Percentiles rank a stretch among this genome's conserved stretches.
phyloP scores from a whole-genome alignment of 2,113 vertebrate species.

The Microtus richardsoni region DNA sequence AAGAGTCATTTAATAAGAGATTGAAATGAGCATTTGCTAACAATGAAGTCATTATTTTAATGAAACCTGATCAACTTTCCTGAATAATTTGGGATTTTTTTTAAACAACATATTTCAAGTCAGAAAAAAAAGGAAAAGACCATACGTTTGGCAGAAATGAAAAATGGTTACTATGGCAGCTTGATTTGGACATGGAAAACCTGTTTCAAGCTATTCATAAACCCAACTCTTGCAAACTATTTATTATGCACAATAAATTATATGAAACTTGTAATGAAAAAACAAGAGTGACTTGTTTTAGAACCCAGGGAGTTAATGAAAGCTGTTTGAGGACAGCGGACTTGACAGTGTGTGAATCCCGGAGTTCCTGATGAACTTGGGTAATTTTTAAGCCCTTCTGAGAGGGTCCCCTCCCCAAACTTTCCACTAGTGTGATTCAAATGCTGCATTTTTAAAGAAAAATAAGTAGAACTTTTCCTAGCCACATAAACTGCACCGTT shows the following conservation, averaged over 20 bases:
- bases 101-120: slow-evolving; percentile 83
- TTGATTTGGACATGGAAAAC: slow-evolving; percentile 85
- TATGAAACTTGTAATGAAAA: slow-evolving; percentile 83
- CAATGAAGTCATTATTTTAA: slow-evolving; percentile 88
- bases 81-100: slow-evolving; percentile 85
- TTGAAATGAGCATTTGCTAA: slow-evolving; percentile 84
- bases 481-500: slow-evolving; percentile 83
- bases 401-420: slow-evolving; percentile 74
- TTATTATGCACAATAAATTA: slow-evolving; percentile 86
- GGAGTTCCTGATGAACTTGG: slow-evolving; percentile 82
- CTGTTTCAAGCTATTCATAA: slow-evolving; percentile 83
- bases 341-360: slow-evolving; percentile 71
- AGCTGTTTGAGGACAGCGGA: slow-evolving; percentile 80
- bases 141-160: slow-evolving; percentile 85
- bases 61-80: slow-evolving; percentile 87
- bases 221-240: slow-evolving; percentile 83
- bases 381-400: slow-evolving; percentile 84
- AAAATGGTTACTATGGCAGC: slow-evolving; percentile 84
- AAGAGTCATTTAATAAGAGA: slow-evolving; percentile 80
- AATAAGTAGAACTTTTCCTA: slow-evolving; percentile 81
- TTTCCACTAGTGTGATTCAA: slow-evolving; percentile 84
- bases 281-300: slow-evolving; percentile 84
- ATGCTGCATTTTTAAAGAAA: slow-evolving; percentile 85
- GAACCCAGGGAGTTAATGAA: slow-evolving; percentile 79
- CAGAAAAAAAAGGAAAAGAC: slow-evolving; percentile 63